Conservation (phyloP, 2,797 vertebrate species). For the Myiotriccus ornatus region DNA sequence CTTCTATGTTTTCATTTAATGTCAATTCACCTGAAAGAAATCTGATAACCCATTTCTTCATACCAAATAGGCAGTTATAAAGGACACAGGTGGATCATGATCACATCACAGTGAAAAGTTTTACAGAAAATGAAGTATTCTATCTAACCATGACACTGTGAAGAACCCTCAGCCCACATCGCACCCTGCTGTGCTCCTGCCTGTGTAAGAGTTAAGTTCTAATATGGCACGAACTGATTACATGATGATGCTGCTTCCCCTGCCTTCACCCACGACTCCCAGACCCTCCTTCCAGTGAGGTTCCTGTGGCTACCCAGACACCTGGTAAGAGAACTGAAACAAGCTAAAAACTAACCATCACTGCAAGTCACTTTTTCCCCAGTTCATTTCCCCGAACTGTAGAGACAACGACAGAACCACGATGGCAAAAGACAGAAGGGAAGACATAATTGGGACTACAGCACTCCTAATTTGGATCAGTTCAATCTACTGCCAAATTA, state of each 20-base stretch:
- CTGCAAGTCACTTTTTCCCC: neutral
- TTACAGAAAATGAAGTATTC: neutral
- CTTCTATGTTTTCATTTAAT: neutral
- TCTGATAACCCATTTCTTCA: neutral
- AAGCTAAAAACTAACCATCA: neutral
- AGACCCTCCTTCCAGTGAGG: neutral
- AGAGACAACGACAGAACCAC: neutral
- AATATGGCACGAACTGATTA: neutral
- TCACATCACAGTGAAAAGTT: neutral
- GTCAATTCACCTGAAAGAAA: neutral
- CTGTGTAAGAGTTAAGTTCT: neutral
- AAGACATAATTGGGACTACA: neutral
- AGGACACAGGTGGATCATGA: neutral
- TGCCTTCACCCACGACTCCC: neutral
- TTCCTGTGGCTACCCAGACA: neutral
- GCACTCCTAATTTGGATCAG: neutral
- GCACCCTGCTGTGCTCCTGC: accelerated
- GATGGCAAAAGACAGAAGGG: neutral
- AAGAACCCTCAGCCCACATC: neutral
- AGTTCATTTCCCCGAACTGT: neutral
- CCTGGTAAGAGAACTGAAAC: neutral
- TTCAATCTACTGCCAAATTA: neutral
- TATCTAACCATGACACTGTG: neutral
- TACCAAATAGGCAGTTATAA: neutral
- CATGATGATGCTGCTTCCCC: neutral